phyloP scores from a whole-genome alignment of 2,888 invertebrate genomes.

The Melitaea athalia region DNA sequence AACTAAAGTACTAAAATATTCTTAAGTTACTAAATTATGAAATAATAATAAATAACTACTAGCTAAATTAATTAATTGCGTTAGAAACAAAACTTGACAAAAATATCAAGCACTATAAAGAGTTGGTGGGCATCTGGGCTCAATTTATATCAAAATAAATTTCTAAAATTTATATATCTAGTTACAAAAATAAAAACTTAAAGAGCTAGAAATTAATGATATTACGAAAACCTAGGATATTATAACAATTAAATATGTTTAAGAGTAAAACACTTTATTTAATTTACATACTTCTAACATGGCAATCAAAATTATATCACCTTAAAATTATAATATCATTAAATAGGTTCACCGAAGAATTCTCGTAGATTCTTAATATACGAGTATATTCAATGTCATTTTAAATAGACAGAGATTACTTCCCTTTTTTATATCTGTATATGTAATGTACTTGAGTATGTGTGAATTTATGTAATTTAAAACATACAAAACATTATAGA shows the following conservation, averaged over 20 bases:
- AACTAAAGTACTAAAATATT: background rate
- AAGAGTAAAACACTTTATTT: background rate
- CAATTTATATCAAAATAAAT: slow-evolving; percentile 6
- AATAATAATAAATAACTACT: slow-evolving; percentile 16
- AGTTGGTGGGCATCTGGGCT: slow-evolving; percentile 30
- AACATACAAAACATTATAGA: too few species aligned
- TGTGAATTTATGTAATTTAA: too few species aligned
- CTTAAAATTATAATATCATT: slow-evolving; percentile 2
- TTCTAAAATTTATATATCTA: background rate
- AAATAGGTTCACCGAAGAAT: background rate
- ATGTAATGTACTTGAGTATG: background rate
- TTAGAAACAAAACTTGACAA: slow-evolving; percentile 11
- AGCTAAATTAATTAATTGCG: slow-evolving; percentile 4
- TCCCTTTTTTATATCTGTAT: too few species aligned
- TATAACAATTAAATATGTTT: background rate
- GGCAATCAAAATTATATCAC: slow-evolving; percentile 30
- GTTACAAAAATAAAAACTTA: slow-evolving; percentile 4
- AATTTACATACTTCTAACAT: slow-evolving; percentile 28
- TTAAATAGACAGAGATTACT: too few species aligned
- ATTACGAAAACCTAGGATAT: slow-evolving; percentile 1
- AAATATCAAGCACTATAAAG: slow-evolving; percentile 23
- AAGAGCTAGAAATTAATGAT: slow-evolving; percentile 2
- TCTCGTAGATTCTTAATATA: too few species aligned
- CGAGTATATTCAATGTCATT: too few species aligned
- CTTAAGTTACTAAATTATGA: slow-evolving; percentile 18